These are phyloP conservation scores for Amblyteles armatorius DNA, from an alignment of 2,888 invertebrate genomes.

Conservation along the genomic window DNA sequence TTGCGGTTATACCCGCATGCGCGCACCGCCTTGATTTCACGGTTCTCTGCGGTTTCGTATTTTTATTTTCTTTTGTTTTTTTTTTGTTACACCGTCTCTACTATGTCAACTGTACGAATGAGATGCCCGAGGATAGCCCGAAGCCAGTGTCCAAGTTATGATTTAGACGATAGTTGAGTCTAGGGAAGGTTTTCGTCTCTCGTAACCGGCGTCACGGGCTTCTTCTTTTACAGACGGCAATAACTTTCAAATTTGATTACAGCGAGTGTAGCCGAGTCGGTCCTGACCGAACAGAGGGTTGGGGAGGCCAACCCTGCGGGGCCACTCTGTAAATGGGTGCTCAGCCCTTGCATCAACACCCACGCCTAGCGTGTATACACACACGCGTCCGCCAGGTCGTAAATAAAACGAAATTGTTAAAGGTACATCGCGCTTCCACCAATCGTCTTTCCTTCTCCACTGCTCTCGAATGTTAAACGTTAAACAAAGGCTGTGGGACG, in stretches of 20 bases:
- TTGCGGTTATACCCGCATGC: conserved; percentile 50
- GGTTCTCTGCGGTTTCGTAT: conserved; percentile 58
- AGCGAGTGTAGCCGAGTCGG: conserved; percentile 68
- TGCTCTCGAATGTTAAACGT: conserved; percentile 65
- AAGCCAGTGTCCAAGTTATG: conserved; percentile 1
- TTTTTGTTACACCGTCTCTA: conserved; percentile 6
- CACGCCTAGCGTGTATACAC: conserved; percentile 71
- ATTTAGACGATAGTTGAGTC: conserved; percentile 24
- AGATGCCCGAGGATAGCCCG: conserved; percentile 1
- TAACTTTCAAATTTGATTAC: conserved; percentile 83
- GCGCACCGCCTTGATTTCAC: conserved; percentile 57
- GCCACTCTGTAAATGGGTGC: conserved; percentile 77
- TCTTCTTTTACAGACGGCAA: conserved; percentile 71
- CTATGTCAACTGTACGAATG: conserved; percentile 34
- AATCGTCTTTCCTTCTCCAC: conserved; percentile 7
- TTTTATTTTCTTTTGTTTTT: conserved; percentile 26
- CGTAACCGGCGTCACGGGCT: conserved; percentile 27
- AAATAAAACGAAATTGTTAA: conserved; percentile 83
- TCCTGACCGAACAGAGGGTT: conserved; percentile 60
- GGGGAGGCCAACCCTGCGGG: conserved; percentile 70
- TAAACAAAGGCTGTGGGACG: conserved; percentile 80
- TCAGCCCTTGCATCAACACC: conserved; percentile 80
- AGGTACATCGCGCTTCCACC: conserved; percentile 67
- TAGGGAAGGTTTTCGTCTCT: conserved; percentile 46
- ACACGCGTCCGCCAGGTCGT: conserved; percentile 74